phyloP scores from a whole-genome alignment of 2,113 vertebrate species.

The Galeopterus variegatus region DNA sequence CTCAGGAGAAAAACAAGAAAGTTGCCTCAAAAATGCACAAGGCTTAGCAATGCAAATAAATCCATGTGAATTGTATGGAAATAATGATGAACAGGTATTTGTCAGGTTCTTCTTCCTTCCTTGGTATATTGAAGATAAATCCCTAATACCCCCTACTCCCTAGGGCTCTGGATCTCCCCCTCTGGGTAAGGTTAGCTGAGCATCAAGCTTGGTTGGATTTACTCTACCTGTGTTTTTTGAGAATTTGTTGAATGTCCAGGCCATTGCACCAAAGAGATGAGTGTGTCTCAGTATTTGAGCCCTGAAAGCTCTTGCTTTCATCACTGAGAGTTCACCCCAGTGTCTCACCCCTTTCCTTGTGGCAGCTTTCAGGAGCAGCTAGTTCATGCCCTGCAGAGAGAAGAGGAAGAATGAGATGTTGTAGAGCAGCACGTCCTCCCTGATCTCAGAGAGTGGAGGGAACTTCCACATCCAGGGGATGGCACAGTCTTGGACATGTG shows the following conservation, averaged over 20 bases:
- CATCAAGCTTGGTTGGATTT: neutral
- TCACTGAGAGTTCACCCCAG: accelerated
- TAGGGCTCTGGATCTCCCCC: neutral
- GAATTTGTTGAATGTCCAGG: neutral
- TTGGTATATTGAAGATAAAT: neutral
- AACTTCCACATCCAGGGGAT: too few relatives aligned
- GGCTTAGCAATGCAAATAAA: too few relatives aligned
- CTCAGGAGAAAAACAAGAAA: neutral
- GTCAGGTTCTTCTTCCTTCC: neutral
- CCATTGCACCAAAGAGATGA: neutral
- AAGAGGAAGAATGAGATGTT: too few relatives aligned
- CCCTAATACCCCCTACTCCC: too few relatives aligned
- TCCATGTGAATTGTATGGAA: too few relatives aligned
- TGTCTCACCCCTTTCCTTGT: neutral
- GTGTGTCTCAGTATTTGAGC: too few relatives aligned
- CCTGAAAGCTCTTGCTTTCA: accelerated
- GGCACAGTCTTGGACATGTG: too few relatives aligned
- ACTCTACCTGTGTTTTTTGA: neutral
- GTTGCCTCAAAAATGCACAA: neutral
- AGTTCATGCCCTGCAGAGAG: neutral
- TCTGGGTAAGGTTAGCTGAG: neutral
- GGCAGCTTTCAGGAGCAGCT: neutral
- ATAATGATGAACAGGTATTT: too few relatives aligned
- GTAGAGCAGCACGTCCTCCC: too few relatives aligned
- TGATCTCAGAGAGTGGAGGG: too few relatives aligned